Percentiles rank a stretch among this genome's conserved stretches.
Evolutionary conservation across 1,140 invertebrate genomes (phyloP).

Genomic region (Drosophila ambigua): DNA sequence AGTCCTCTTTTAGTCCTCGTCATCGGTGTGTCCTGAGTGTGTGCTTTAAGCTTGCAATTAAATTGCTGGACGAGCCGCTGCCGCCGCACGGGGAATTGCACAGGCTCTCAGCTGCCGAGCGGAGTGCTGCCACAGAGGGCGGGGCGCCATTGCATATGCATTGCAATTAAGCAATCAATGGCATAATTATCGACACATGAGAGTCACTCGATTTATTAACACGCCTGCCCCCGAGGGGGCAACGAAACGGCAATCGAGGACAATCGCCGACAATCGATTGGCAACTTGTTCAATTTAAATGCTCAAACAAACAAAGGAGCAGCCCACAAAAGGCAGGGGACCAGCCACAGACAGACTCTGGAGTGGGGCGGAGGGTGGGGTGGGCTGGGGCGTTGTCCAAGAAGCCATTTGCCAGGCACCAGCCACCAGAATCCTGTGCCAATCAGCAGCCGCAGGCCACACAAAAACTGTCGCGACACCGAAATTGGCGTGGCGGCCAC

Average conservation of each 20-base stretch:
- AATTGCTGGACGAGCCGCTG: constrained; percentile 45
- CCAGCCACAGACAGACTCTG: constrained; percentile 2
- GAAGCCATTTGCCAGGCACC: constrained; percentile 19
- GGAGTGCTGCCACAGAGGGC: neutral
- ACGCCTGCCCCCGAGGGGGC: constrained; percentile 51
- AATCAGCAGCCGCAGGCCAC: constrained; percentile 23
- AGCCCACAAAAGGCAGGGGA: constrained; percentile 29
- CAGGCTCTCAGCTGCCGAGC: too few species aligned
- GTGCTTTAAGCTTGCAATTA: constrained; percentile 63
- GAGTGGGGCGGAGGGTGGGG: neutral
- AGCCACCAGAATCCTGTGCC: neutral
- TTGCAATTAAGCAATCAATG: constrained; percentile 82
- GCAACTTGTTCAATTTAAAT: constrained; percentile 75
- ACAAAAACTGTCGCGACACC: constrained; percentile 50
- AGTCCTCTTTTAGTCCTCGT: constrained; percentile 6
- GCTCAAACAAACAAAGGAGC: constrained; percentile 42
- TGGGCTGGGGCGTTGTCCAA: neutral
- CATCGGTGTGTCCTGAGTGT: constrained; percentile 40
- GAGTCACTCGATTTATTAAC: constrained; percentile 79
- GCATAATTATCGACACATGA: constrained; percentile 79
- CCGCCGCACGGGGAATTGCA: constrained; percentile 14
- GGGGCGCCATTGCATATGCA: constrained; percentile 55
- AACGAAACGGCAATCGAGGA: neutral
- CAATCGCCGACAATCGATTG: constrained; percentile 52
- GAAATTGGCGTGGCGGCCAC: constrained; percentile 53